phyloP scores from a whole-genome alignment of 2,888 invertebrate genomes.

The Rapana venosa region DNA sequence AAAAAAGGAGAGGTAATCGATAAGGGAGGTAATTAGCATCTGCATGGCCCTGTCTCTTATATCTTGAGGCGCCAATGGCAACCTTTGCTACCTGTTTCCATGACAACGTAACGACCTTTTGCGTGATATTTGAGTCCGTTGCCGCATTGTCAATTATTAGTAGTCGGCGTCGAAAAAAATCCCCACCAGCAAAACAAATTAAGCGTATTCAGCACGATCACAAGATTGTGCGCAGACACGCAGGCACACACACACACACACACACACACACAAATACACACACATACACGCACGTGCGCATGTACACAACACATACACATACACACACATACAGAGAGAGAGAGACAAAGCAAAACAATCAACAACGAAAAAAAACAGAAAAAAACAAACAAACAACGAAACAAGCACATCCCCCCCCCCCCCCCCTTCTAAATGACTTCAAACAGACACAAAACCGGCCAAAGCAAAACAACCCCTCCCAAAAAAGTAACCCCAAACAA shows the following conservation, averaged over 20 bases:
- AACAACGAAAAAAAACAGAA: neutral
- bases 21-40: too few species aligned
- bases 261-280: neutral
- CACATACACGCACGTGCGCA: neutral
- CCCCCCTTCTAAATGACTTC: too few species aligned
- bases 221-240: neutral
- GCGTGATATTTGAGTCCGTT: neutral
- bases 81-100: neutral
- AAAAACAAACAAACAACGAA: neutral
- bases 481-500: too few species aligned
- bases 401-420: neutral
- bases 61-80: too few species aligned
- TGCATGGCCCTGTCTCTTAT: too few species aligned
- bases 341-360: neutral
- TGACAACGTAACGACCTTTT: neutral
- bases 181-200: neutral
- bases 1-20: too few species aligned
- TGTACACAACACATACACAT: neutral
- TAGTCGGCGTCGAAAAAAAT: neutral
- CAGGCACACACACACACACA: neutral
- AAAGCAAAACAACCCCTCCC: neutral
- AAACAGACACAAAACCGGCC: neutral
- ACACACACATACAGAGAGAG: too few species aligned
- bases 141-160: neutral
- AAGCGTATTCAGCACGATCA: too few species aligned